Percentiles rank a stretch among this genome's conserved stretches.
Conservation (phyloP, 2,888 invertebrate species). For the Oegoconia quadripuncta region DNA sequence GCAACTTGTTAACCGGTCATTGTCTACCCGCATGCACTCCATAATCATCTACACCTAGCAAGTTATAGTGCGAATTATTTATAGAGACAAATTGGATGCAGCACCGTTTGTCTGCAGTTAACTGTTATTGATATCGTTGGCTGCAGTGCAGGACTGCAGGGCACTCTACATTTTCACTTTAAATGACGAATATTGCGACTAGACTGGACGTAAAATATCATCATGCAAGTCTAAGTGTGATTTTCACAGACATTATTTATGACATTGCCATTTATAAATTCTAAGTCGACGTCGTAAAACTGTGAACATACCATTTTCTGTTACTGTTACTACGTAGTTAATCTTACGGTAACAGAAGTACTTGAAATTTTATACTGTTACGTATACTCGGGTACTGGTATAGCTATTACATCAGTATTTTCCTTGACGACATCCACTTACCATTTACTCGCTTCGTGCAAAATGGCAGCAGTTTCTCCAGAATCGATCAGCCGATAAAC, state of each 20-base stretch:
- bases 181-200: too few relatives aligned
- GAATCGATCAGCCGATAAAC: constrained; percentile 25
- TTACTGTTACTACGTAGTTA: too few relatives aligned
- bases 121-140: constrained; percentile 16
- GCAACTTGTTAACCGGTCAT: constrained; percentile 43
- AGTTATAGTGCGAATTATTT: constrained; percentile 23
- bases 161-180: neutral
- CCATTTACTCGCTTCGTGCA: constrained; percentile 1
- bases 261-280: too few relatives aligned
- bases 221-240: too few relatives aligned
- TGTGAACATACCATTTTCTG: too few relatives aligned
- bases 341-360: neutral
- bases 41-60: constrained; percentile 14
- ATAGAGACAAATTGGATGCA: constrained; percentile 32
- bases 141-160: constrained; percentile 4
- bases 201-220: too few relatives aligned
- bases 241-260: too few relatives aligned
- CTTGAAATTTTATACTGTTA: neutral
- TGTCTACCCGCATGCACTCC: constrained; percentile 43
- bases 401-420: neutral
- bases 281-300: too few relatives aligned
- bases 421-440: constrained; percentile 2
- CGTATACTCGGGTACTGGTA: neutral
- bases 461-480: constrained; percentile 8
- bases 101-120: constrained; percentile 21